Evolutionary conservation across 2,888 invertebrate genomes (phyloP), one percentile per base, ranked within the genome.

Genomic region (Dasysyrphus tricinctus): DNA sequence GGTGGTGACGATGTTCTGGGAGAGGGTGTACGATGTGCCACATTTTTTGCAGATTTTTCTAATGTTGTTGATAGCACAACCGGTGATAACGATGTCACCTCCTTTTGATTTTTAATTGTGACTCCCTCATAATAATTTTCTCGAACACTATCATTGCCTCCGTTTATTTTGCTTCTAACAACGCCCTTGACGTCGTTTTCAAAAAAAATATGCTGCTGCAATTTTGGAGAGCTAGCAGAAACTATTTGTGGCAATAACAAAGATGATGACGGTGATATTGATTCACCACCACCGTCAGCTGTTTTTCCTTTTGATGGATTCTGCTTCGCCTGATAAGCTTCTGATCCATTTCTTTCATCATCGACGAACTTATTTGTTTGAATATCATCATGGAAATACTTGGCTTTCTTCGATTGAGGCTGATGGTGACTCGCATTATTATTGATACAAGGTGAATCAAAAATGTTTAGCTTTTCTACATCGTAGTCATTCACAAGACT

Each of bases 401-500:
- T 65, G 24, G 67, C 34, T 49, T 49, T 51, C 51, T 67, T 51
- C 34, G 65, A n/a, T 39, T 65, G 67, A 69, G 80, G 72, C 80
- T 75, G 74, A 76, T 69, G 54, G n/a, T 56, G 54, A 32, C 57
- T 72, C 72, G 78, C 75, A 51, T 85, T 88, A 77, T 82, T 88
- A 80, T 83, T 86, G 2, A 75, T 49, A 51, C 70, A 75, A 65
- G 88, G 29, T 42, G 67, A 85, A 89, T 89, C 90, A 87, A 91
- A 92, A 84, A 93, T 92, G 89, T 91, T 91, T 88, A 92, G 90
- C 95, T 94, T 95, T 94, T 93, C 94, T 94, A 94, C 95, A 94
- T 96, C 96, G 94, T 95, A 94, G 93, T 95, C 95, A 94, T 94
- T 94, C 93, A 94, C 94, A 93, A 94, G 94, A 94, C 96, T 96